Evolutionary conservation across 2,797 vertebrate species (phyloP).

Genomic region (Sebastes steindachneri): DNA sequence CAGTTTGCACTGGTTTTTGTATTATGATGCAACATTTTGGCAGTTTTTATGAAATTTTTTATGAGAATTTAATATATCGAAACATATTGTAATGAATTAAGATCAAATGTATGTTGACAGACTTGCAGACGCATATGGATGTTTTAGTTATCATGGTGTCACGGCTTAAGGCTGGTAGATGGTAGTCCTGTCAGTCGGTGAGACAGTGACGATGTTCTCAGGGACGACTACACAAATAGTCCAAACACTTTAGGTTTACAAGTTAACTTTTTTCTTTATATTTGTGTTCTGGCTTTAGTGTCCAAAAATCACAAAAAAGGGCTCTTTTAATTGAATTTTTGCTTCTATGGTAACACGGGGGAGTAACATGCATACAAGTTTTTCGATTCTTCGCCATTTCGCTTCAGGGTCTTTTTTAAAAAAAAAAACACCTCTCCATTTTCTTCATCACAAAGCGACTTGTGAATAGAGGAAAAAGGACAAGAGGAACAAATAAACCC

Average conservation of each 20-base stretch:
- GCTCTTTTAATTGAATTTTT: background rate
- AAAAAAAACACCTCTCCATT: background rate
- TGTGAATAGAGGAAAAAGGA: background rate
- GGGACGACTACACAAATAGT: background rate
- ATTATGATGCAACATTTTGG: background rate
- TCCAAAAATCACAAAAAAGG: background rate
- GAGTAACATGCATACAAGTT: background rate
- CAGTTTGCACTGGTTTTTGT: background rate
- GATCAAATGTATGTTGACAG: background rate
- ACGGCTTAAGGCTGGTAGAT: background rate
- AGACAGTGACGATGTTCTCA: background rate
- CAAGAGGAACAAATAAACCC: background rate
- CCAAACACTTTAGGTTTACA: background rate
- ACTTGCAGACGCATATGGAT: background rate
- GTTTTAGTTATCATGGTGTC: background rate
- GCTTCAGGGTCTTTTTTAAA: background rate
- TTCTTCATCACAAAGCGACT: background rate
- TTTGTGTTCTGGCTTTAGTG: background rate
- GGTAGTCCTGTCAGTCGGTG: background rate
- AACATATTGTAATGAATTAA: background rate
- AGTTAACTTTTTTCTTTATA: background rate
- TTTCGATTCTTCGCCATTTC: background rate
- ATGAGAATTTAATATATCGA: background rate
- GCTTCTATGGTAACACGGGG: background rate
- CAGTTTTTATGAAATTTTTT: background rate